A percentile compares a stretch with the other conserved stretches of the same genome.
Conservation (phyloP, 2,113 vertebrate species). For the Platichthys flesus region DNA sequence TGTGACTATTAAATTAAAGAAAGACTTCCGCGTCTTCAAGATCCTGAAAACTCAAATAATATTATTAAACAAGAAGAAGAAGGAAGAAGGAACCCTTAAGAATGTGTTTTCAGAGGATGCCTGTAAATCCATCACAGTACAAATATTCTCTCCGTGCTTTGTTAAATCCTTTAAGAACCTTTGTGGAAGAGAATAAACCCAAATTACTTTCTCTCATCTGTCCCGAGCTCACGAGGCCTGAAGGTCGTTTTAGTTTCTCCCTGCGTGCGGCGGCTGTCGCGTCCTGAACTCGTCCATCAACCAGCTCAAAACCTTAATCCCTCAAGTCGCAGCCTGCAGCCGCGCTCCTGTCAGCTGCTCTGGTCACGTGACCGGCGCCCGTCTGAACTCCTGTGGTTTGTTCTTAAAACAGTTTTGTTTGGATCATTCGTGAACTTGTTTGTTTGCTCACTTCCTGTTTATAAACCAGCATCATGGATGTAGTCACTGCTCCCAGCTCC, state of each 20-base stretch:
- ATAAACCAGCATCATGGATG: neutral
- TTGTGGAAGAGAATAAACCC: neutral
- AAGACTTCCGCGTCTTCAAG: neutral
- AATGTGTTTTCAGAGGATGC: too few relatives aligned
- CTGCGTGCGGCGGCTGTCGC: too few relatives aligned
- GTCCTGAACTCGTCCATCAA: neutral
- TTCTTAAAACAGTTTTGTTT: neutral
- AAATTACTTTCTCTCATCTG: neutral
- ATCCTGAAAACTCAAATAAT: too few relatives aligned
- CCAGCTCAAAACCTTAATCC: neutral
- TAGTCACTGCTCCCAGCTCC: too few relatives aligned
- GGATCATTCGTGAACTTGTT: neutral
- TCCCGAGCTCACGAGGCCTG: neutral
- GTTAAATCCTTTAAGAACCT: slow-evolving; percentile 1
- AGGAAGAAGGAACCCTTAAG: too few relatives aligned
- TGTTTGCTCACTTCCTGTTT: neutral
- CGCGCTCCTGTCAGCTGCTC: neutral
- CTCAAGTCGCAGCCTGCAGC: neutral
- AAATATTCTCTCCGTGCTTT: neutral
- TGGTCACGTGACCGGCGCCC: neutral
- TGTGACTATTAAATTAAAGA: neutral
- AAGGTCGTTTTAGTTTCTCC: slow-evolving; percentile 3
- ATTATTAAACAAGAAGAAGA: too few relatives aligned
- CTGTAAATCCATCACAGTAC: too few relatives aligned
- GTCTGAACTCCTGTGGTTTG: neutral